A percentile compares a stretch with the other conserved stretches of the same genome.
Evolutionary conservation across 1,140 invertebrate species (phyloP).

Genomic region (Polyergus mexicanus): DNA sequence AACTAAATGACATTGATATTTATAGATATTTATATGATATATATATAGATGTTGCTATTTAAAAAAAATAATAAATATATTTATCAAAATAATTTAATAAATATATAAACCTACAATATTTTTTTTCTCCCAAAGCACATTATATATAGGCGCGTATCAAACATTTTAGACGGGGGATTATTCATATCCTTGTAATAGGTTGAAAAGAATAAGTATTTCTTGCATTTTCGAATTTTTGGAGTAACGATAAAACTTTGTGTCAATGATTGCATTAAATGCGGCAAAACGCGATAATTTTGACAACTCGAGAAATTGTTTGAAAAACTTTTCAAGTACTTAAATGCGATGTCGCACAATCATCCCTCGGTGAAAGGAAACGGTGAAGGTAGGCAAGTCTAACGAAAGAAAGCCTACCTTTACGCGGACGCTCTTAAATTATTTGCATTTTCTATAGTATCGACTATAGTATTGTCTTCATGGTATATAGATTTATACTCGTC

Average conservation of each 20-base stretch:
- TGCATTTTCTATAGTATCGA: conserved; percentile 21
- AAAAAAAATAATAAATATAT: neutral
- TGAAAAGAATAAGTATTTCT: neutral
- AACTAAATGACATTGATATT: neutral
- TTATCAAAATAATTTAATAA: too few species aligned
- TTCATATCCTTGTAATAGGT: neutral
- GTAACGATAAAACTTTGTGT: neutral
- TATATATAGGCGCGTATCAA: neutral
- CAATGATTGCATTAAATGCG: neutral
- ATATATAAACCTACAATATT: neutral
- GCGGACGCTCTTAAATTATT: neutral
- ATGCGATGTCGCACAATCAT: conserved; percentile 43
- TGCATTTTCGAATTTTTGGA: neutral
- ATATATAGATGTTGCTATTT: neutral
- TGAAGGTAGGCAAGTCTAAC: conserved; percentile 53
- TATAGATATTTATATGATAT: too few species aligned
- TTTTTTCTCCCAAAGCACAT: neutral
- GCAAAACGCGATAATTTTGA: neutral
- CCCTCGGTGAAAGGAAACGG: conserved; percentile 64
- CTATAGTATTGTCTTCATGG: conserved; percentile 11
- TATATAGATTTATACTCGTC: conserved; percentile 14
- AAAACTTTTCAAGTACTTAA: conserved; percentile 14
- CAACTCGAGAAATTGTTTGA: neutral
- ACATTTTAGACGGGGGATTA: neutral
- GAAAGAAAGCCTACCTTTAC: conserved; percentile 61